Evolutionary conservation across 2,113 vertebrate species (phyloP).

Genomic region (Bolborhynchus lineola): DNA sequence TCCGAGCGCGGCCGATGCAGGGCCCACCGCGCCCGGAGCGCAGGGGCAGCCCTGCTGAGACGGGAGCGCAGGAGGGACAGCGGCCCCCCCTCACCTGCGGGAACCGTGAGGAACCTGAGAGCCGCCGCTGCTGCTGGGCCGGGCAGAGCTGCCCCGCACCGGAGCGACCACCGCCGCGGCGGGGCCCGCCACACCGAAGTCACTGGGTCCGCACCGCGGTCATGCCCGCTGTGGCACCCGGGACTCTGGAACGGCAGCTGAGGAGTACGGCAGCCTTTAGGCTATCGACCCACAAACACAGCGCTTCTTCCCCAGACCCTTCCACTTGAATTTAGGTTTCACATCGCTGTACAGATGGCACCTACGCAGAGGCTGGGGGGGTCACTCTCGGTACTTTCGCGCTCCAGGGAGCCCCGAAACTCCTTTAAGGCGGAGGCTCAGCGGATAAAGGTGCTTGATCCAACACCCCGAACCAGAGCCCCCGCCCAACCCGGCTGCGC

Average conservation of each 20-base stretch:
- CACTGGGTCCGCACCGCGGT: neutral
- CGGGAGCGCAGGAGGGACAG: neutral
- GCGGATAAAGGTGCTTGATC: neutral
- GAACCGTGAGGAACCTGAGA: neutral
- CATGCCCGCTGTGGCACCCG: neutral
- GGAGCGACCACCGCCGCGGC: neutral
- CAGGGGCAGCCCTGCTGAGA: neutral
- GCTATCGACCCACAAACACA: neutral
- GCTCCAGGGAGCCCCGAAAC: neutral
- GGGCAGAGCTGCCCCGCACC: neutral
- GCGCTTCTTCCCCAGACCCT: neutral
- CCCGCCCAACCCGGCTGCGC: neutral
- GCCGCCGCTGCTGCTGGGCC: neutral
- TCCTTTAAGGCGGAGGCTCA: neutral
- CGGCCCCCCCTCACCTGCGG: neutral
- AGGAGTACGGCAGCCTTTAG: neutral
- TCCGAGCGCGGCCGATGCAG: rapidly evolving
- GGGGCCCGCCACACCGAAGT: neutral
- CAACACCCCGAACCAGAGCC: neutral
- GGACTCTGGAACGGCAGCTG: neutral
- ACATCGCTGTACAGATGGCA: neutral
- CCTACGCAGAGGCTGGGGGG: neutral
- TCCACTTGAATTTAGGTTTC: neutral
- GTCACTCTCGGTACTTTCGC: neutral
- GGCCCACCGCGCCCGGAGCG: rapidly evolving